Evolutionary conservation across 1,140 invertebrate genomes (phyloP), one percentile per base, ranked within the genome.

Genomic region (Drosophila kohkoa): DNA sequence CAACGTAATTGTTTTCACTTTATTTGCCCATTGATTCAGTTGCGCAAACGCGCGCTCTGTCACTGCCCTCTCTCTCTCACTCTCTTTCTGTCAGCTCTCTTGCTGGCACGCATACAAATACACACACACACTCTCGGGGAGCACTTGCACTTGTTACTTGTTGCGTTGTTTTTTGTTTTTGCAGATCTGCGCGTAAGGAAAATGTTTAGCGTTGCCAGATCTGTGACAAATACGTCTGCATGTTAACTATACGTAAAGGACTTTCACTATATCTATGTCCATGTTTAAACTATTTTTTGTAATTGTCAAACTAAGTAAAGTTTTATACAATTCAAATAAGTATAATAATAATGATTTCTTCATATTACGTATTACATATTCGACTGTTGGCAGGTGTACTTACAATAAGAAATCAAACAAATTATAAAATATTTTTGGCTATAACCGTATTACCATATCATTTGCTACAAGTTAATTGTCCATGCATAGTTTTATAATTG

Each of bases 41-140:
- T 71, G 73, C 73, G 73, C 73, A 75, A 75, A 75, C 73, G 73
- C 67, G 7, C 59, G 32, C 54, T 57, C 52, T 55, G 52, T 35
- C 13, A 4, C 28, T 38, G 7, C 25, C 60, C 66, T 48, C 30
- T 4, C 46, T 38, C 43, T 48, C 62, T 30, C 32, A 10, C n/a
- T 51, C 35, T 38, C 28, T 66, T 6, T 51, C 25, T 67, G 35
- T 38, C 2, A 20, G 2, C 55, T 73, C 46, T 48, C 55, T 38
- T n/a, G 2, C 30, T 32, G 30, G 48, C 8, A 28, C 16, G 16
- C 15, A 51, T 8, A 8, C 7, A 32, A 5, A 32, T 20, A 11
- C 20, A 25, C 57, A 28, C 57, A 28, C 54, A 38, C 7, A 16
- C 13, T 35, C 62, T 58, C 6, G 10, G 7, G 35, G 8, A 38